Percentiles rank a stretch among this genome's conserved stretches.
Evolutionary conservation across 2,888 invertebrate species (phyloP).

Genomic region (Drosophila ochracea): DNA sequence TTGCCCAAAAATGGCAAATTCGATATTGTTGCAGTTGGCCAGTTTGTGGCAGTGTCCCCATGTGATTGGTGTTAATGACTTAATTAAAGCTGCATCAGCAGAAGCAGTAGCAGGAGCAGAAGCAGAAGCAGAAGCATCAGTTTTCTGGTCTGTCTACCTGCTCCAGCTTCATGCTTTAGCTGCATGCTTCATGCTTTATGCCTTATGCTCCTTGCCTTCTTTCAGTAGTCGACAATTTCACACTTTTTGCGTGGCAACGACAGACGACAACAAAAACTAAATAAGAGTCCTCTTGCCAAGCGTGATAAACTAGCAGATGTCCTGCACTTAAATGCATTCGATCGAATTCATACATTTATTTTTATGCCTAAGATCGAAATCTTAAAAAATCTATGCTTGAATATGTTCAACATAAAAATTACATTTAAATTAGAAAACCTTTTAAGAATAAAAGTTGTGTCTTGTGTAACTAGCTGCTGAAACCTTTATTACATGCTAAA

Average conservation of each 20-base stretch:
- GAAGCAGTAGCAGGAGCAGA: slow-evolving; percentile 10
- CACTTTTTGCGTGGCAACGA: slow-evolving; percentile 75
- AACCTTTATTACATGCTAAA: not conserved
- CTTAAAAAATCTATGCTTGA: too few species aligned
- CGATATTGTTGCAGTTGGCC: slow-evolving; percentile 63
- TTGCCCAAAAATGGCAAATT: slow-evolving; percentile 78
- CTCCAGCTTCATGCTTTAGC: slow-evolving; percentile 16
- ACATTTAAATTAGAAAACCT: not conserved
- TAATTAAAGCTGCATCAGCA: slow-evolving; percentile 76
- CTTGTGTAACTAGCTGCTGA: not conserved
- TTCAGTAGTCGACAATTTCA: slow-evolving; percentile 78
- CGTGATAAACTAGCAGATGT: not conserved
- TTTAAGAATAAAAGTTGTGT: not conserved
- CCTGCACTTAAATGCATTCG: not conserved
- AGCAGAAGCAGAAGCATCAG: slow-evolving; percentile 2
- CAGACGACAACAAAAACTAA: slow-evolving; percentile 49
- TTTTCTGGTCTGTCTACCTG: slow-evolving; percentile 40
- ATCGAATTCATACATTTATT: too few species aligned
- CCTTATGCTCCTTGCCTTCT: slow-evolving; percentile 30
- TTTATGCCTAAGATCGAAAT: too few species aligned
- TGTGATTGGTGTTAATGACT: slow-evolving; percentile 82
- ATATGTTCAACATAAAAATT: not conserved
- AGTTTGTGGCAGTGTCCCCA: slow-evolving; percentile 36
- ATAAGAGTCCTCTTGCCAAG: not conserved
- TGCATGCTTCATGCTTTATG: slow-evolving; percentile 5